Evolutionary conservation across 2,113 vertebrate genomes (phyloP).

Genomic region (Ploceus nigricollis): DNA sequence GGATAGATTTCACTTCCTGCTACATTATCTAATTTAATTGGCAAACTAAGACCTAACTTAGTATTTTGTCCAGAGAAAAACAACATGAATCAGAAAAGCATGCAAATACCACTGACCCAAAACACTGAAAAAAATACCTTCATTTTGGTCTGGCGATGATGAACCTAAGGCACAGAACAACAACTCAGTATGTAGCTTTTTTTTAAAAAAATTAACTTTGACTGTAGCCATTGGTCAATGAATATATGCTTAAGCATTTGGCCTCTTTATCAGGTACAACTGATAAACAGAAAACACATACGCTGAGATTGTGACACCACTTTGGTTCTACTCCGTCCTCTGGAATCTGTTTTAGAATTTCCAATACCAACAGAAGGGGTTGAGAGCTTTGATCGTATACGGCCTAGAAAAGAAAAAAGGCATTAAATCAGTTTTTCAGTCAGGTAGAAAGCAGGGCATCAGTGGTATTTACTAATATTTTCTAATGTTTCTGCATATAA

Average conservation of each 20-base stretch:
- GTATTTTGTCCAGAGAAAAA: constrained; percentile 67
- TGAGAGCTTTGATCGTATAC: constrained; percentile 87
- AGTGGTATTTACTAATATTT: background rate
- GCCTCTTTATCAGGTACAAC: background rate
- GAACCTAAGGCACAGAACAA: constrained; percentile 92
- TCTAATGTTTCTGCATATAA: background rate
- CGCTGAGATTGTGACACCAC: constrained; percentile 97
- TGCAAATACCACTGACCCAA: constrained; percentile 78
- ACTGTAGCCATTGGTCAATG: constrained; percentile 70
- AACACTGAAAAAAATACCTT: constrained; percentile 91
- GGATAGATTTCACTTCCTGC: background rate
- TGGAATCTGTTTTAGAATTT: constrained; percentile 85
- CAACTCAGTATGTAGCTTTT: constrained; percentile 75
- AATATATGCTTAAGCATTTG: constrained; percentile 31
- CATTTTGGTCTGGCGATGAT: constrained; percentile 94
- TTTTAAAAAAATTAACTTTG: constrained; percentile 33
- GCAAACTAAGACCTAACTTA: constrained; percentile 54
- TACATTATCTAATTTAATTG: background rate
- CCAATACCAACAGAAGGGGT: constrained; percentile 74
- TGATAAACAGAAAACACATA: constrained; percentile 73
- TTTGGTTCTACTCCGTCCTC: constrained; percentile 92
- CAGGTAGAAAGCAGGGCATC: background rate
- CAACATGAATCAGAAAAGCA: constrained; percentile 76
- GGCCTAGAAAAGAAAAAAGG: constrained; percentile 73
- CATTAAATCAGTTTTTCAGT: background rate